Evolutionary conservation across 2,888 invertebrate genomes (phyloP), one percentile per base, ranked within the genome.

Genomic region (Dascillus cervinus): DNA sequence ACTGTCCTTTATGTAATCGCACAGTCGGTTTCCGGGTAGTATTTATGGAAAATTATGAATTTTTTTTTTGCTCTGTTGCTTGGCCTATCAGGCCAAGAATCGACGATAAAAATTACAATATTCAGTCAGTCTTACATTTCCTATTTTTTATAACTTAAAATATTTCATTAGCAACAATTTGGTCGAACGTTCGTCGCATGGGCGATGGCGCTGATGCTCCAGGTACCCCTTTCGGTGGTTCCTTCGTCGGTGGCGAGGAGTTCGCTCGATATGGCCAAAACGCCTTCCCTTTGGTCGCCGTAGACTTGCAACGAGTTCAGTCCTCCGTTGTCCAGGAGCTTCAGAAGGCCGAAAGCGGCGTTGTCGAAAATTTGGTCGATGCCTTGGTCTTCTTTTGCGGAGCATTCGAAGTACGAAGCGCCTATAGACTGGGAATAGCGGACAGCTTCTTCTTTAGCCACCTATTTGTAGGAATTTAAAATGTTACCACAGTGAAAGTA

Each of bases 341-440:
- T 69, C 4, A 79, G 65, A 6, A 86, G 62, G 0, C 76, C 74
- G 12, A 70, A 58, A 0, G 83, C 84, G 1, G 80, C 74, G 31
- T 70, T 71, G 17, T 77, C 60, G 55, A 88, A 87, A 14, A 86
- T 78, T 42, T 79, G 73, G 49, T 82, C 82, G 27, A 87, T 75
- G 1, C 86, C 79, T 69, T 79, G 78, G 53, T 83, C 80, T 41
- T 78, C 73, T 40, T 84, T 65, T 0, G 89, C 90, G 1, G 90
- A 91, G 0, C 86, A 82, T 60, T 92, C 91, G 49, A 81, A 80
- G 66, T 89, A 90, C 5, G 70, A 68, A 2, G 88, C 90, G n/a
- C 84, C 85, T 32, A 92, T 87, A 3, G 78, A 76, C 4, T 71
- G 71, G 0, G 91, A 85, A 66, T 84, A 92, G 27, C 78, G 72